These are phyloP conservation scores for Hippasteria phrygiana DNA, from an alignment of 53 echinoderm and acorn worm species.

Conservation along the genomic window DNA sequence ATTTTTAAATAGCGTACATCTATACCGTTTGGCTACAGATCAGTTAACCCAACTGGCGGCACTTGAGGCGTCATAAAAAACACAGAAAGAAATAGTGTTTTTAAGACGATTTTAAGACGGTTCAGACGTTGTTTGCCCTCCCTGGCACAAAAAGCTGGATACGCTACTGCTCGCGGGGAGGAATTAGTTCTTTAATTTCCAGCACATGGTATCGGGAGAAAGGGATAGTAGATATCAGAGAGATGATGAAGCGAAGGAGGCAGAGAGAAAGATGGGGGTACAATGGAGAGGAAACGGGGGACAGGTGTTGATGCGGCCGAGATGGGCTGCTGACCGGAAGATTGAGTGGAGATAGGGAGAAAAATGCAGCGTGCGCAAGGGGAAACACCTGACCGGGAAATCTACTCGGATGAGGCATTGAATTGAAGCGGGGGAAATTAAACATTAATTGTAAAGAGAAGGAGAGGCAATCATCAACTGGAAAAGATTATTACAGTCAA, in stretches of 20 bases:
- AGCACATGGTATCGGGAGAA: conserved; percentile 3
- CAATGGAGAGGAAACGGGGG: neutral
- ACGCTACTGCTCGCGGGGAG: neutral
- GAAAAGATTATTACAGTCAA: too few relatives aligned
- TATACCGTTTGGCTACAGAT: too few relatives aligned
- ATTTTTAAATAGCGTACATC: too few relatives aligned
- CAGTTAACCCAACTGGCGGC: too few relatives aligned
- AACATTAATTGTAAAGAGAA: neutral
- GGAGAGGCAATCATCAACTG: neutral
- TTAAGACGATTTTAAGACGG: too few relatives aligned
- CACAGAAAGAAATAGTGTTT: too few relatives aligned
- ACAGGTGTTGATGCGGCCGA: conserved; percentile 1
- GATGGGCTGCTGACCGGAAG: conserved; percentile 8
- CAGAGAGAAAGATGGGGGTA: neutral
- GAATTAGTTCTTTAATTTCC: conserved; percentile 15
- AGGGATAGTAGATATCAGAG: neutral
- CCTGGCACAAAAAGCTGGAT: too few relatives aligned
- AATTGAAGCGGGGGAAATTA: neutral
- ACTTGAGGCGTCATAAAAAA: too few relatives aligned
- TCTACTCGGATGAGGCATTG: neutral
- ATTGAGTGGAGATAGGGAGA: neutral
- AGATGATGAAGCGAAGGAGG: conserved; percentile 13
- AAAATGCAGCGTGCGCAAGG: neutral
- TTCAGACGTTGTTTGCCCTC: too few relatives aligned
- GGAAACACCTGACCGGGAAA: neutral